Evolutionary conservation across 2,888 invertebrate genomes (phyloP), one percentile per base, ranked within the genome.

Genomic region (Platycheirus albimanus): DNA sequence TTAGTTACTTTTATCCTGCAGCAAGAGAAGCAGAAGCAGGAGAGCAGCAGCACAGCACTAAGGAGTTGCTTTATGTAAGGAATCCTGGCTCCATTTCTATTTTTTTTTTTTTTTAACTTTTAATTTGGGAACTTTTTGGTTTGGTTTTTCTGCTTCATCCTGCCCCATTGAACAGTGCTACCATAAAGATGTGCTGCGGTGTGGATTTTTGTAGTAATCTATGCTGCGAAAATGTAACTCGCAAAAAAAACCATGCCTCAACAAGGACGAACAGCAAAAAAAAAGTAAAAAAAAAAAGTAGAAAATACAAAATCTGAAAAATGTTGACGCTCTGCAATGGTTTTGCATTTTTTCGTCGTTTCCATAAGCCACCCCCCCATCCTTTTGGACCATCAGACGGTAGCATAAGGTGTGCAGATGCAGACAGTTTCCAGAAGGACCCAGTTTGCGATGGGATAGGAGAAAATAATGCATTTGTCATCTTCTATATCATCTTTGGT

Each of bases 181-280:
- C 67, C 63, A 63, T 67, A 47, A 49, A 47, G 64, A 47, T 64
- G 64, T 49, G 49, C 49, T 78, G 72, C 36, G 83, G 83, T 78
- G 78, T 74, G 51, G 66, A 63, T 72, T 81, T 33, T 63, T 72
- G 56, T 67, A 77, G 70, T 81, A 81, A 71, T 77, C 76, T 76
- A 36, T 81, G 77, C 67, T 77, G 51, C 70, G 38, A 64, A 69
- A 67, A 74, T 67, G 45, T 74, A 47, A 33, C 47, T 56, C 33
- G 10, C 19, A 49, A 38, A 4, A 30, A 58, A 38, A 30, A 24
- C n/a, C n/a, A n/a, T n/a, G 24, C 41, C 36, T 54, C 30, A 58
- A 52, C 15, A 61, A 58, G 61, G 54, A 76, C 51, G 61, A 69
- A 45, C 19, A 33, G 13, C 5, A 15, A 45, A 45, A 43, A 15